Conservation (phyloP, 2,113 vertebrate species). For the Hiodon tergisus region DNA sequence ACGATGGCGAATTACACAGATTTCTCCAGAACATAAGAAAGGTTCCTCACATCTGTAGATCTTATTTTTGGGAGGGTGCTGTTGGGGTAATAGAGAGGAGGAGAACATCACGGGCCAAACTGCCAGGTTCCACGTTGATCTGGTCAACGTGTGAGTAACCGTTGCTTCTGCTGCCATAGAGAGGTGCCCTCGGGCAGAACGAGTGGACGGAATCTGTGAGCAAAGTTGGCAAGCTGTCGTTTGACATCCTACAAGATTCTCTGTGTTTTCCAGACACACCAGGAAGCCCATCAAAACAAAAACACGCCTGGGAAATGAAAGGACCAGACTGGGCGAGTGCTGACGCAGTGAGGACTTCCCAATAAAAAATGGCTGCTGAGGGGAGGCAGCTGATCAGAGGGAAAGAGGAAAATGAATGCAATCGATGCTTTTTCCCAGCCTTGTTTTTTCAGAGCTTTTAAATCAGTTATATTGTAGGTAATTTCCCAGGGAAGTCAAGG, state of each 20-base stretch:
- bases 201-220: conserved; percentile 17
- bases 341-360: conserved; percentile 6
- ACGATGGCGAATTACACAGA: too few relatives aligned
- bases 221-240: conserved; percentile 11
- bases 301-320: background rate
- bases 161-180: background rate
- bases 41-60: background rate
- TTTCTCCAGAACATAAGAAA: too few relatives aligned
- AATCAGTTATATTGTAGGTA: too few relatives aligned
- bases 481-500: too few relatives aligned
- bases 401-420: background rate
- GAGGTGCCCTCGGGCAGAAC: conserved; percentile 9
- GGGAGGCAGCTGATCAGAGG: background rate
- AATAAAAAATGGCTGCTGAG: background rate
- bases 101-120: background rate
- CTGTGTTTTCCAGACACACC: conserved; percentile 6
- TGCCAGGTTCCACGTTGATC: conserved; percentile 6
- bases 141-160: background rate
- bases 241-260: conserved; percentile 11
- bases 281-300: conserved; percentile 19
- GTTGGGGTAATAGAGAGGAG: background rate
- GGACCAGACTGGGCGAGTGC: background rate
- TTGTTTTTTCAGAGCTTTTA: background rate
- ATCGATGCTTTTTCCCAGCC: background rate
- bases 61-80: background rate